Evolutionary conservation across 2,888 invertebrate species (phyloP).

Genomic region (Lasioglossum marginatum): DNA sequence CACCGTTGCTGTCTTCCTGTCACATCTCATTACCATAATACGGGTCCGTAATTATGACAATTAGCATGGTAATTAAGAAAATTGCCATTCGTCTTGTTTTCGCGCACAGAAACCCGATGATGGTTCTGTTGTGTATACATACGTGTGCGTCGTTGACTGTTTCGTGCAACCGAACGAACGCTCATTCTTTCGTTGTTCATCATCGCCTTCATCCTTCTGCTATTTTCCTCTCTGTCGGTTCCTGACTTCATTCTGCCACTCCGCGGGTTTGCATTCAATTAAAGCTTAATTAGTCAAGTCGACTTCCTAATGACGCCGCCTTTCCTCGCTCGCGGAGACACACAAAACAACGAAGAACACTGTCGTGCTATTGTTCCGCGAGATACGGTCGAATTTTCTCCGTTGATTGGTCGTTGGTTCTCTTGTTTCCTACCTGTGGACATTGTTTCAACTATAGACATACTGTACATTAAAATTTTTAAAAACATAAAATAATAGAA

Average conservation of each 20-base stretch:
- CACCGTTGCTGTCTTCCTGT: conserved; percentile 75
- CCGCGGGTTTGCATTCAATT: conserved; percentile 74
- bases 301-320: conserved; percentile 63
- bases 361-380: conserved; percentile 38
- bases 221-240: not conserved
- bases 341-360: conserved; percentile 7
- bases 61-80: conserved; percentile 81
- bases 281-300: conserved; percentile 74
- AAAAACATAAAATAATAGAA: not conserved
- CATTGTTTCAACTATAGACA: not conserved
- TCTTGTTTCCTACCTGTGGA: not conserved
- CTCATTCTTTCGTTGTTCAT: conserved; percentile 20
- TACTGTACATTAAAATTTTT: not conserved
- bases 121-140: not conserved
- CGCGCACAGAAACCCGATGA: conserved; percentile 23
- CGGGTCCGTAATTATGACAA: conserved; percentile 76
- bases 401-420: conserved; percentile 17
- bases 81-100: conserved; percentile 73
- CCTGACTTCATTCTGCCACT: conserved; percentile 27
- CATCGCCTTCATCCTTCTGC: conserved; percentile 13
- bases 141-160: not conserved
- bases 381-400: conserved; percentile 13
- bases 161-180: conserved; percentile 23
- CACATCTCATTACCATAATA: conserved; percentile 81
- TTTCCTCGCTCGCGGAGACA: conserved; percentile 55